Evolutionary conservation across 2,113 vertebrate genomes (phyloP).

Genomic region (Paratilapia polleni): DNA sequence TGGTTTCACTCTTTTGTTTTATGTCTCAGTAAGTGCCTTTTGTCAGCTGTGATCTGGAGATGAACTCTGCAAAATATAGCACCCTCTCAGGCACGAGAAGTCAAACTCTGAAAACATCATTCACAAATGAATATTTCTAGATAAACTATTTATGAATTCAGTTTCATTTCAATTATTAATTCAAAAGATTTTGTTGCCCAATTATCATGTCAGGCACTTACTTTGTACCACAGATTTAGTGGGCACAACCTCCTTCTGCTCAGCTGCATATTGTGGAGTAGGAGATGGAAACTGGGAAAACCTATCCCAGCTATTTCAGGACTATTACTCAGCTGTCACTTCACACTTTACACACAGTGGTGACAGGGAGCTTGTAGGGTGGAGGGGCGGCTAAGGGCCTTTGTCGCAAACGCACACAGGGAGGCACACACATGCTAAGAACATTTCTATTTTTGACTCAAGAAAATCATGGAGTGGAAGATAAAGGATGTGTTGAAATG

Average conservation of each 20-base stretch:
- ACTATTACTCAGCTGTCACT: constrained; percentile 81
- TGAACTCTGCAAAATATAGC: constrained; percentile 29
- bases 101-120: constrained; percentile 28
- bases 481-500: constrained; percentile 64
- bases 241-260: constrained; percentile 36
- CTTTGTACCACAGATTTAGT: constrained; percentile 8
- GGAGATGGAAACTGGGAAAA: constrained; percentile 57
- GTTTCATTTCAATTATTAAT: constrained; percentile 55
- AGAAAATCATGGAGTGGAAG: constrained; percentile 60
- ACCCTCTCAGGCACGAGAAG: not conserved
- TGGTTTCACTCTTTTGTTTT: constrained; percentile 18
- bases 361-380: constrained; percentile 70
- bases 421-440: constrained; percentile 59
- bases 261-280: constrained; percentile 24
- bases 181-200: constrained; percentile 48
- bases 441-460: constrained; percentile 72
- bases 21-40: constrained; percentile 17
- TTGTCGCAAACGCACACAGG: constrained; percentile 58
- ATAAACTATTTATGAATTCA: constrained; percentile 55
- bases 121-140: constrained; percentile 11
- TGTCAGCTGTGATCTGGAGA: constrained; percentile 29
- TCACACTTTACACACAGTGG: constrained; percentile 75
- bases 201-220: constrained; percentile 49
- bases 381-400: constrained; percentile 60
- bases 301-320: constrained; percentile 74